Evolutionary conservation across 2,888 invertebrate genomes (phyloP), one percentile per base, ranked within the genome.

Genomic region (Emmelina monodactyla): DNA sequence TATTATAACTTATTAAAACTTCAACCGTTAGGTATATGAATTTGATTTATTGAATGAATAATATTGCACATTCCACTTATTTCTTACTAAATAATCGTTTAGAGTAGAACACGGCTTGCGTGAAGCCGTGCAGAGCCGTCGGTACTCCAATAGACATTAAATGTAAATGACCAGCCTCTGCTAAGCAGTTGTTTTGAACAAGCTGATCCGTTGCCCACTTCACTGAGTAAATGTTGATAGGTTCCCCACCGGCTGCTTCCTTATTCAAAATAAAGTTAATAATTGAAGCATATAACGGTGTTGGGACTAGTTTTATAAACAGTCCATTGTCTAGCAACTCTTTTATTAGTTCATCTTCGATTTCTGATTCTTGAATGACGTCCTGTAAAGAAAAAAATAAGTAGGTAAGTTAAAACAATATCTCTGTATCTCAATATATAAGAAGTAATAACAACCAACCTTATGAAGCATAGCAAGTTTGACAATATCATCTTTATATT

Each of bases 141-240:
- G 80, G 79, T 0, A 69, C 58, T 0, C 70, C 65, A 2, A 56
- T 41, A 3, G 51, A 48, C 36, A 65, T 35, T 0, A 80, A 51
- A 16, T 61, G 55, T 0, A 81, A 43, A 32, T 73, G 65, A 1
- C 80, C 80, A 0, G 76, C 79, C 38, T 81, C 80, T 0, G 78
- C 69, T 1, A 59, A 32, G 32, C 50, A 64, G 30, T 62, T 58
- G 0, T 65, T 68, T 14, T 53, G 51, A 2, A 58, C 28, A 1
- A 81, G 58, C 39, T 70, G 60, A 0, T 34, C 33, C 2, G 56
- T 52, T 0, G 76, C 72, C 75, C 72, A 70, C 7, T 54, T 37
- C 1, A 63, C 46, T 0, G 62, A 56, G 44, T 73, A 75, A 1
- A 39, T 15, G 9, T 32, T 40, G 0, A 39, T 28, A 1, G 47